phyloP scores from a whole-genome alignment of 2,797 vertebrate genomes.

The Anableps anableps region DNA sequence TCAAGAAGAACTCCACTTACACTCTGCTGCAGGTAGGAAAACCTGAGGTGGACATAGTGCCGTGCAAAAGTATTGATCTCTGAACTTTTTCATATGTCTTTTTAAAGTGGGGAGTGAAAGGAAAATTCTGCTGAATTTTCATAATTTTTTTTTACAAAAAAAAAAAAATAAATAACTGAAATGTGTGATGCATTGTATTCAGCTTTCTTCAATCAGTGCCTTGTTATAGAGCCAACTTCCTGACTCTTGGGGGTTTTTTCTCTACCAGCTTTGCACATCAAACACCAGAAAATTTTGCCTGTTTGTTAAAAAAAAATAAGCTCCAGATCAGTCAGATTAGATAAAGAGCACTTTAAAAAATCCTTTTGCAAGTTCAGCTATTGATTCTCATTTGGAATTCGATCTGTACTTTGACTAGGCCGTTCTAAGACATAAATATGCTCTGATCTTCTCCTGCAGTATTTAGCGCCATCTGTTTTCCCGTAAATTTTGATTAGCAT shows the following conservation, averaged over 20 bases:
- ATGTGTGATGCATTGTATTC: not conserved
- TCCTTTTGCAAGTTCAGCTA: not conserved
- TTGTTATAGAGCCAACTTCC: not conserved
- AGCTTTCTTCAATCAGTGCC: not conserved
- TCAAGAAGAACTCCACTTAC: conserved; percentile 98
- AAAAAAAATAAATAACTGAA: not conserved
- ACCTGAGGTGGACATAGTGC: not conserved
- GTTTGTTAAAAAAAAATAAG: not conserved
- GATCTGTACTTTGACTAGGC: not conserved
- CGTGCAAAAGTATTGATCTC: too few species aligned
- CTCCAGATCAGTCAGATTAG: not conserved
- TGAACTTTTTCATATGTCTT: not conserved
- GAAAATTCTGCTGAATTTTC: not conserved
- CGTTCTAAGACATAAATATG: not conserved
- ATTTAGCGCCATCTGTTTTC: too few species aligned
- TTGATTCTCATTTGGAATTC: not conserved
- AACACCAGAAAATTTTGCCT: not conserved
- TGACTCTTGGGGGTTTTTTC: not conserved
- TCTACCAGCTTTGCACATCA: not conserved
- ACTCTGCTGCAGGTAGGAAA: conserved; percentile 89
- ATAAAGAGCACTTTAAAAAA: not conserved
- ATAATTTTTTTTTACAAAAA: not conserved
- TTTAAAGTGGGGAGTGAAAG: not conserved
- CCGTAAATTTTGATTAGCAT: too few species aligned
- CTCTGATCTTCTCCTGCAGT: too few species aligned